phyloP scores from a whole-genome alignment of 2,888 invertebrate species.

The Clitarchus hookeri region DNA sequence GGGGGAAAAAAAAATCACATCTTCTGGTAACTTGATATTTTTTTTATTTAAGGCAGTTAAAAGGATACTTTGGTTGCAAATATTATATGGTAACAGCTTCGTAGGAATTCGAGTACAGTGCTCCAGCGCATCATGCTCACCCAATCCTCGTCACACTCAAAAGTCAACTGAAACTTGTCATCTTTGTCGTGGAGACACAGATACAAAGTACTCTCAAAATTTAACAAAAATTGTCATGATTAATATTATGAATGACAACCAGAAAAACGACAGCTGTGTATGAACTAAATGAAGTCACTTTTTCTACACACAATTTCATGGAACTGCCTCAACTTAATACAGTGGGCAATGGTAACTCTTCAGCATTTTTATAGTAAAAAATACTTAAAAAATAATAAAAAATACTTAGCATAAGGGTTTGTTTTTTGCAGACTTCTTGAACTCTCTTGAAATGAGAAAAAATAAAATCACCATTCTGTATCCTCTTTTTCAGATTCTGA shows the following conservation, averaged over 20 bases:
- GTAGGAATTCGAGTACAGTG: constrained; percentile 29
- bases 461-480: background rate
- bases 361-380: constrained; percentile 5
- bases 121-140: background rate
- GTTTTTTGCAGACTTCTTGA: background rate
- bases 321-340: background rate
- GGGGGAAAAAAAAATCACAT: constrained; percentile 29
- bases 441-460: constrained; percentile 5
- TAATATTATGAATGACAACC: background rate
- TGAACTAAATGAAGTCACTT: background rate
- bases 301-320: constrained; percentile 1
- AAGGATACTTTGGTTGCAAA: constrained; percentile 38
- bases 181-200: background rate
- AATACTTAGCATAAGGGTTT: constrained; percentile 5
- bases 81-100: constrained; percentile 37
- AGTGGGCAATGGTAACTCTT: constrained; percentile 14
- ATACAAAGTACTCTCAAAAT: background rate
- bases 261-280: background rate
- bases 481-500: background rate
- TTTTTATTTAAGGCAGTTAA: constrained; percentile 39
- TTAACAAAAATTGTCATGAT: background rate
- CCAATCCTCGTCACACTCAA: background rate
- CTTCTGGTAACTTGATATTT: constrained; percentile 38
- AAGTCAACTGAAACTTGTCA: background rate
- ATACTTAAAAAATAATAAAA: constrained; percentile 14